Evolutionary conservation across 2,797 vertebrate species (phyloP).

Genomic region (Siniperca scherzeri): DNA sequence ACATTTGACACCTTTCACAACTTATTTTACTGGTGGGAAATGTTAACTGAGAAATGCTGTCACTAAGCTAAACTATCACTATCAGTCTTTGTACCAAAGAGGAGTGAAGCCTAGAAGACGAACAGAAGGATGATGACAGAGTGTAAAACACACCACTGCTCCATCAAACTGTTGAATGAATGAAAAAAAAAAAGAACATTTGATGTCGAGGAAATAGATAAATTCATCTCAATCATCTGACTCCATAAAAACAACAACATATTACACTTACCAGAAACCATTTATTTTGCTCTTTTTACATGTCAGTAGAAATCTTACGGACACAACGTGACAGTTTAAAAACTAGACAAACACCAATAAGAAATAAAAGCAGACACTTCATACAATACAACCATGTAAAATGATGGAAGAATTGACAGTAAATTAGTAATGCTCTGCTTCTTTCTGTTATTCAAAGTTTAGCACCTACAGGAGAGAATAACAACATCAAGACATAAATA

Average conservation of each 20-base stretch:
- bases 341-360: slow-evolving; percentile 26
- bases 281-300: slow-evolving; percentile 79
- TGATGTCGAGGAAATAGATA: slow-evolving; percentile 18
- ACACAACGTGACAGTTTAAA: slow-evolving; percentile 27
- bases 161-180: slow-evolving; percentile 58
- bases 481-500: slow-evolving; percentile 69
- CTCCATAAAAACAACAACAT: slow-evolving; percentile 7
- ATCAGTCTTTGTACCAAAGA: slow-evolving; percentile 44
- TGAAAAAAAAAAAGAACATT: slow-evolving; percentile 7
- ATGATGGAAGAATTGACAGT: slow-evolving; percentile 30
- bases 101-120: slow-evolving; percentile 55
- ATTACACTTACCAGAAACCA: slow-evolving; percentile 38
- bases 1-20: slow-evolving; percentile 19
- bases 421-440: slow-evolving; percentile 58
- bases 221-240: slow-evolving; percentile 23
- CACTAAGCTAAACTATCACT: slow-evolving; percentile 28
- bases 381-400: slow-evolving; percentile 39
- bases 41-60: slow-evolving; percentile 26
- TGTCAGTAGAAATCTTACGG: slow-evolving; percentile 42
- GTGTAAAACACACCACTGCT: slow-evolving; percentile 56
- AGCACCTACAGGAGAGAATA: slow-evolving; percentile 54
- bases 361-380: slow-evolving; percentile 42
- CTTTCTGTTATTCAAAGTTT: slow-evolving; percentile 45
- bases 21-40: slow-evolving; percentile 19
- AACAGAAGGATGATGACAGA: slow-evolving; percentile 65